Base-by-base conservation (phyloP, 2,888 invertebrate species). In the Elgonia sp. region DNA sequence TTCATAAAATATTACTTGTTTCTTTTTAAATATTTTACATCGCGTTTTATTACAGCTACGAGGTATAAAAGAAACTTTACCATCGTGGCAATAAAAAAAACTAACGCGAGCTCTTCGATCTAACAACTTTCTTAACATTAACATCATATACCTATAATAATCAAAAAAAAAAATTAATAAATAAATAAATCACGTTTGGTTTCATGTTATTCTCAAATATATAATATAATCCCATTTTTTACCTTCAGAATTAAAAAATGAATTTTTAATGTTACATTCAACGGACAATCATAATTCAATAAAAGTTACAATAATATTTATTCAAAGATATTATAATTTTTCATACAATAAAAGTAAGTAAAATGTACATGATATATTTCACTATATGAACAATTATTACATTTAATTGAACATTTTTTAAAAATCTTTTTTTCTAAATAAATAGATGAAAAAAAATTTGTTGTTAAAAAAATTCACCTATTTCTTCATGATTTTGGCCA, bases 1-100 rank as follows among this genome's bases (percentile, higher is more conserved):
- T 65, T 65, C 65, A 42, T 42, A 65, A 65, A 42, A 40, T 6
- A 65, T 42, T 18, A 63, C 39, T 40, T 40, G 18, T 63, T 63
- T 37, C 63, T 63, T 65, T 65, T 20, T 42, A 65, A 65, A 65
- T 42, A 18, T 65, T 40, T 65, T 40, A 65, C 18, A 42, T 18
- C 40, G 18, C 40, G 20, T 42, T 65, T 65, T 65, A 65, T 42
- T 10, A 65, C 10, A 65, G 9, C 18, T 18, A 18, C 65, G 0
- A 10, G 65, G 18, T 20, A 65, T 40, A 65, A 65, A 65, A 65
- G 40, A 42, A 65, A 40, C 18, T 42, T 40, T 42, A 65, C 18
- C 42, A 40, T 12, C 65, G 12, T 10, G 18, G 65, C 18, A 65
- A 18, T 65, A 65, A 65, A 65, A 65, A 65, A 63, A 63, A 39